Evolutionary conservation across 2,113 vertebrate species (phyloP), one percentile per base, ranked within the genome.

Genomic region (Gymnorhina tibicen): DNA sequence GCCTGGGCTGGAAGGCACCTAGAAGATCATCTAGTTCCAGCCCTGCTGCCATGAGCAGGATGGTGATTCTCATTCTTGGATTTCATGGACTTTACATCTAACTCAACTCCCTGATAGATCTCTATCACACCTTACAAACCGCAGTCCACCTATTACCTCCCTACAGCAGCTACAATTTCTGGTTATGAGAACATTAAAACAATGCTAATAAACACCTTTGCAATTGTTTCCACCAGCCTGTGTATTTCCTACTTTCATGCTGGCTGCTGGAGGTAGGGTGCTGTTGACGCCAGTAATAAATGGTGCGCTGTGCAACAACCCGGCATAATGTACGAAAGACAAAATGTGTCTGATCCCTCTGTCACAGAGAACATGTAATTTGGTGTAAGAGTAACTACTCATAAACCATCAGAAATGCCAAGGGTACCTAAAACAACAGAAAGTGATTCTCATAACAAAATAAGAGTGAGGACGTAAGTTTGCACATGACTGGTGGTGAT

Each of bases 221-320:
- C 22, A 47, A 21, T 42, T 58, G 3, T 75, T 94, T 66, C n/a
- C 28, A 49, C 15, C 4, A 30, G 8, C 6, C 14, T 20, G 0
- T 21, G 14, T 39, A 41, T n/a, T 64, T 92, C 13, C 13, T 53
- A 5, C 15, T 64, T 70, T 39, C n/a, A 6, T 37, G 22, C 6
- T n/a, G 67, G 10, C n/a, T 68, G n/a, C 55, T 2, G 1, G 13
- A 13, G 39, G 15, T 16, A 66, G 35, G 39, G 8, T 0, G 2
- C 32, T 75, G 4, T 18, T 85, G 59, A 35, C 50, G 30, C 5
- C 13, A 18, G 10, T 47, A 73, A 42, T 35, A 70, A 89, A 62
- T 15, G 3, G 7, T 39, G 28, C 12, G 26, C 22, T 55, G 10
- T 35, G 64, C 37, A 73, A 60, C 0, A 1, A 39, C 19, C 35